Evolutionary conservation across 2,113 vertebrate genomes (phyloP).

Genomic region (Dolichallabes microphthalmus): DNA sequence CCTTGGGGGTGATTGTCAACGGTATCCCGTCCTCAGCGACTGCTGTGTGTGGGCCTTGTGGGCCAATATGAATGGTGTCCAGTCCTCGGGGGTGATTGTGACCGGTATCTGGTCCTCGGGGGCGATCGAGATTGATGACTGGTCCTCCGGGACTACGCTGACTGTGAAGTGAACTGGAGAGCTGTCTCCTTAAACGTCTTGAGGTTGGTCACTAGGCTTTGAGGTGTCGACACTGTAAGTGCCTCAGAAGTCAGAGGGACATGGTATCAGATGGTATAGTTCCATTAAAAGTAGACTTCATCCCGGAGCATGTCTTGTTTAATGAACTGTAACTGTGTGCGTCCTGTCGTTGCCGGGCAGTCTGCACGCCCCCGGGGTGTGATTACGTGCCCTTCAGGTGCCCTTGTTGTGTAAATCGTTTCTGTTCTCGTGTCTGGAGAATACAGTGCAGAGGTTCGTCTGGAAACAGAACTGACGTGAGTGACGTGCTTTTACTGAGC

Average conservation of each 20-base stretch:
- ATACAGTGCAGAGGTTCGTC: neutral
- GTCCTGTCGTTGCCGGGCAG: too few relatives aligned
- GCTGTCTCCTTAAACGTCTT: neutral
- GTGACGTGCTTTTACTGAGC: constrained; percentile 11
- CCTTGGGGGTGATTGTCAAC: too few relatives aligned
- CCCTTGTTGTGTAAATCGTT: constrained; percentile 1
- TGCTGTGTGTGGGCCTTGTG: too few relatives aligned
- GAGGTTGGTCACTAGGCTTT: neutral
- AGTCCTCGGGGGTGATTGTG: neutral
- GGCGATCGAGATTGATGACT: neutral
- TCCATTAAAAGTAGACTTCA: neutral
- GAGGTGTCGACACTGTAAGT: neutral
- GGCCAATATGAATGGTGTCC: too few relatives aligned
- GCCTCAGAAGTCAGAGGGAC: neutral
- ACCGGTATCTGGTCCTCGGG: neutral
- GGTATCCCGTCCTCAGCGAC: too few relatives aligned
- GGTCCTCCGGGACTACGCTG: neutral
- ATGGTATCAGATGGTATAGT: neutral
- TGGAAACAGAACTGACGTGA: neutral
- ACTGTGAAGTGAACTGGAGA: neutral
- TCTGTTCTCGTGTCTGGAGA: constrained; percentile 6
- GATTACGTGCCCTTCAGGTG: neutral
- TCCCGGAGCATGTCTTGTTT: neutral
- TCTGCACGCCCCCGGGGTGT: neutral
- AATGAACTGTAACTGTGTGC: neutral